Evolutionary conservation across 2,888 invertebrate species (phyloP), one percentile per base, ranked within the genome.

Genomic region (Hesperia comma): DNA sequence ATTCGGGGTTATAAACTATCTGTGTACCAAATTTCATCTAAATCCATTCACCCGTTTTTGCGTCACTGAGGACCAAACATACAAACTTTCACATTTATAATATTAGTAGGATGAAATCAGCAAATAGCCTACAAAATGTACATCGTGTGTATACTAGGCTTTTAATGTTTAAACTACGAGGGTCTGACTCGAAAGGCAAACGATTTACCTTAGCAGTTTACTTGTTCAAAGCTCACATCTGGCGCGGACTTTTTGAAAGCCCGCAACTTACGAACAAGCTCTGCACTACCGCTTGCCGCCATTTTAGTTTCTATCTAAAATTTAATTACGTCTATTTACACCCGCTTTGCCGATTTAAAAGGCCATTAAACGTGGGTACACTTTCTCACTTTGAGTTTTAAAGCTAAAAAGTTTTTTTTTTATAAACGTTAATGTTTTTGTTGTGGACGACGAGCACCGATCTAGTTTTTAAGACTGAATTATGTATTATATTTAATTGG

Each of bases 361-460:
- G 78, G 79, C 79, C 77, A 75, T 80, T 77, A 71, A 71, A 74
- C 71, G 77, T 78, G 77, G 78, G 77, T 79, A 78, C 76, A 78
- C 74, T 79, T 79, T 78, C 76, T 72, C 75, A 17, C 61, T 63
- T 43, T 56, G 40, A 56, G 19, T 56, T 56, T 41, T 41, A 41
- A 37, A 40, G 55, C 40, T 17, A 15, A 46, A 57, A n/a, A 12
- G 12, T 19, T 40, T 40, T 19, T 57, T 26, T 33, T 33, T 33
- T 33, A 33, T 8, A 33, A 33, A 33, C n/a, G n/a, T n/a, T n/a
- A n/a, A n/a, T n/a, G n/a, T n/a, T n/a, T n/a, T n/a, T n/a, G n/a
- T n/a, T n/a, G n/a, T n/a, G n/a, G n/a, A n/a, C n/a, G n/a, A n/a
- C n/a, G n/a, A n/a, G n/a, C n/a, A n/a, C n/a, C n/a, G n/a, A n/a